These are phyloP conservation scores for Pseudococcus longispinus DNA, from an alignment of 2,888 invertebrate species.

Conservation along the genomic window DNA sequence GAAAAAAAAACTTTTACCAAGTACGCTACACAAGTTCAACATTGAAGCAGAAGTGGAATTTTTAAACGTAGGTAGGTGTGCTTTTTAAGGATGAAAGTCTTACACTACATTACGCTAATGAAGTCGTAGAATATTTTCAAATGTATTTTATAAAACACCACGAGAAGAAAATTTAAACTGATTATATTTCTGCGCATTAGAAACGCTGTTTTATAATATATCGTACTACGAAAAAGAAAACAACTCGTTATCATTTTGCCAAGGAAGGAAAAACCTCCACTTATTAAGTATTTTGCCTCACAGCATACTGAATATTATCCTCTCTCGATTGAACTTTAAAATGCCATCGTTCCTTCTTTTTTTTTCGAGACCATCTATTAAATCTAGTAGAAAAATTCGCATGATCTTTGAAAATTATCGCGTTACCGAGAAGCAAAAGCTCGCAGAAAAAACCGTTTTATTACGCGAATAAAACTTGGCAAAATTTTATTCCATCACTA, in stretches of 20 bases:
- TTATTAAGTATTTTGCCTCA: not conserved
- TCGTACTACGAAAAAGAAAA: not conserved
- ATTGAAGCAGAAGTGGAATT: conserved; percentile 19
- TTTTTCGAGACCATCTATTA: not conserved
- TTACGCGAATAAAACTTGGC: not conserved
- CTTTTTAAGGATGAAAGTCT: conserved; percentile 12
- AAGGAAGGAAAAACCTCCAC: not conserved
- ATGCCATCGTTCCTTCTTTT: not conserved
- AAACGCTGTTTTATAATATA: not conserved
- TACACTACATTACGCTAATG: conserved; percentile 36
- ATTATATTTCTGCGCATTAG: not conserved
- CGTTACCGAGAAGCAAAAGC: not conserved
- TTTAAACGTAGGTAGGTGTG: not conserved
- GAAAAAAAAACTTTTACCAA: not conserved
- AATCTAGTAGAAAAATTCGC: conserved; percentile 27
- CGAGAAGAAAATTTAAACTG: conserved; percentile 18
- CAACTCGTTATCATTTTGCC: not conserved
- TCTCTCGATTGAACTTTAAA: not conserved
- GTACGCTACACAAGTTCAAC: conserved; percentile 30
- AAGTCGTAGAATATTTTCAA: conserved; percentile 18
- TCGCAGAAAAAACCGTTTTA: not conserved
- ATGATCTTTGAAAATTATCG: not conserved
- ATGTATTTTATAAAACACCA: not conserved
- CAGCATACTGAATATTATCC: not conserved
- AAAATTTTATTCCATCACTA: not conserved